Conservation (phyloP, 2,888 invertebrate species). For the Acrocyrtus sp. region DNA sequence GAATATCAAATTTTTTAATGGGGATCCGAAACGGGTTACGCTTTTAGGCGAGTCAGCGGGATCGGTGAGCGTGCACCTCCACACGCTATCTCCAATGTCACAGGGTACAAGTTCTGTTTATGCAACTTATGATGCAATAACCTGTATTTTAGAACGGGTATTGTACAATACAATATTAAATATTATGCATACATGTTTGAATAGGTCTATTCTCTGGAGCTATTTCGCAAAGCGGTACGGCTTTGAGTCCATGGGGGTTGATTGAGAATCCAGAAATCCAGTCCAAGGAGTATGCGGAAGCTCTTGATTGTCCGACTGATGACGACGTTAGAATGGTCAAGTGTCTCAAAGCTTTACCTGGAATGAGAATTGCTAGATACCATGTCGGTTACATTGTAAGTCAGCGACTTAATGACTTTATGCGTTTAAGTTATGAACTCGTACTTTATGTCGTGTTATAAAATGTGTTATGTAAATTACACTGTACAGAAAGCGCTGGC, state of each 20-base stretch:
- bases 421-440: not conserved
- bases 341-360: conserved; percentile 45
- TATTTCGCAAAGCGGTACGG: conserved; percentile 52
- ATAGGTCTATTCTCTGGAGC: conserved; percentile 51
- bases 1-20: conserved; percentile 41
- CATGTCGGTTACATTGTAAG: conserved; percentile 52
- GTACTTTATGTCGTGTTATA: not conserved
- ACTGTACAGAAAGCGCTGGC: conserved; percentile 52
- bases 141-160: not conserved
- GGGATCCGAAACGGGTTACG: conserved; percentile 42
- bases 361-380: conserved; percentile 45
- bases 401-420: not conserved
- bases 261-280: conserved; percentile 32
- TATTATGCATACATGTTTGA: too few species aligned
- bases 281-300: conserved; percentile 37
- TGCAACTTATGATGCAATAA: too few species aligned
- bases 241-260: conserved; percentile 50
- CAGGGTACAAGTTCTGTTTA: conserved; percentile 26
- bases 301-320: conserved; percentile 48
- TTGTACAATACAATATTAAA: not conserved
- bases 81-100: conserved; percentile 52
- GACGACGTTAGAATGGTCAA: conserved; percentile 25
- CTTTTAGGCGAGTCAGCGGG: conserved; percentile 46
- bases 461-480: not conserved
- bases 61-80: conserved; percentile 43